Evolutionary conservation across 2,797 vertebrate genomes (phyloP).

Genomic region (Esox masquinongy): DNA sequence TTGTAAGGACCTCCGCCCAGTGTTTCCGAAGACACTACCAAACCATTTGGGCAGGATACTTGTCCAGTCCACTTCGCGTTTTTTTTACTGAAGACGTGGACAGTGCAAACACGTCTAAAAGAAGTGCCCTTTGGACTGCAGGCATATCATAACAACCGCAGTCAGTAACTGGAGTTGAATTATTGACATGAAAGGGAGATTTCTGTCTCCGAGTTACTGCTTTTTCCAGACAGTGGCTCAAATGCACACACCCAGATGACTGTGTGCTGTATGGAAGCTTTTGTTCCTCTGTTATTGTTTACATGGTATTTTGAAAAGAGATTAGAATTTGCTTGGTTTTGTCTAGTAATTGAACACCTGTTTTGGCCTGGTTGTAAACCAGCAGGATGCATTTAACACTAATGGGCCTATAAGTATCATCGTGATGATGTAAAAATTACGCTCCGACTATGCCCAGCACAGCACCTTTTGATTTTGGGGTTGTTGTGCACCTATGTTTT

Average conservation of each 20-base stretch:
- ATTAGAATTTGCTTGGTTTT: neutral
- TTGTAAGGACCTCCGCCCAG: too few relatives aligned
- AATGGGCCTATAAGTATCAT: neutral
- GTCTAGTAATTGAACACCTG: neutral
- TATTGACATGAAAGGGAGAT: neutral
- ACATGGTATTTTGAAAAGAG: neutral
- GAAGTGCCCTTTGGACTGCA: neutral
- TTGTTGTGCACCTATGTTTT: neutral
- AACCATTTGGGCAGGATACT: neutral
- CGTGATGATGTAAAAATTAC: neutral
- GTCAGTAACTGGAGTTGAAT: neutral
- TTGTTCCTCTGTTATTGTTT: neutral
- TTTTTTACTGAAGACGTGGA: neutral
- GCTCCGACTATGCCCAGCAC: neutral
- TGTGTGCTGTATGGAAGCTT: neutral
- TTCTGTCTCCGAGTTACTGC: neutral
- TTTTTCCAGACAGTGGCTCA: neutral
- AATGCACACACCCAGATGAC: neutral
- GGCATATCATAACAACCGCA: neutral
- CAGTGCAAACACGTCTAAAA: neutral
- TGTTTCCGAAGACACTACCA: neutral
- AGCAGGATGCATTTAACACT: neutral
- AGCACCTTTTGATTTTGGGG: neutral
- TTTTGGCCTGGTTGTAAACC: neutral
- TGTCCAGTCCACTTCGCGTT: neutral